Evolutionary conservation across 1,140 invertebrate genomes (phyloP), one percentile per base, ranked within the genome.

Genomic region (Drosophila seguyi): DNA sequence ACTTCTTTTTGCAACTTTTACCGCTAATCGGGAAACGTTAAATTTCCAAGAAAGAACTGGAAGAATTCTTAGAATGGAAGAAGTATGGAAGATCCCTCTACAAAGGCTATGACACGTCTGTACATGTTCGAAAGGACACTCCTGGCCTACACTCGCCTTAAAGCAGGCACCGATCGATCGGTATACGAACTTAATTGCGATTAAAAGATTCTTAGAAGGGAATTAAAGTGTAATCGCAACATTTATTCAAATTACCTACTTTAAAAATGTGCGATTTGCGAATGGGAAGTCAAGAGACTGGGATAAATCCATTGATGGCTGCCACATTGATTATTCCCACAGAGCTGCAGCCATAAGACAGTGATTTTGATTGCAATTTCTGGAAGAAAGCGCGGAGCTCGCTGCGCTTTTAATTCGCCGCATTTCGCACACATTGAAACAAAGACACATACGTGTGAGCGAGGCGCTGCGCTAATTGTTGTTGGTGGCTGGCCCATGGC

Each of bases 331-430:
- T 58, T 58, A 58, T 44, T 58, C 55, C 38, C 20, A 16, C 7
- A 34, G 48, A 31, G 27, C 4, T 14, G 4, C 20, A 18, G 13
- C 11, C 41, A 13, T 18, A 10, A 2, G 25, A 63, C 1, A 3
- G 5, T 14, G 16, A 13, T 18, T 52, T 42, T 1, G 3, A 62
- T 22, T 55, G 50, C 60, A 60, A 3, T 16, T 27, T 31, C 10
- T 63, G 38, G 45, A 20, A 41, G 20, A 44, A 38, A 34, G 22
- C 25, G 25, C 31, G n/a, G n/a, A n/a, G 22, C 27, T 34, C 11
- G 48, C n/a, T 58, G 36, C 6, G 29, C 34, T 38, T 7, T 11
- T 10, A 63, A 68, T 36, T 68, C 45, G 27, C 36, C 45, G 60
- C 65, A 34, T 22, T 41, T 65, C 29, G 16, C n/a, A 58, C 36